Conservation (phyloP, 2,797 vertebrate species). For the Acanthurus tractus region DNA sequence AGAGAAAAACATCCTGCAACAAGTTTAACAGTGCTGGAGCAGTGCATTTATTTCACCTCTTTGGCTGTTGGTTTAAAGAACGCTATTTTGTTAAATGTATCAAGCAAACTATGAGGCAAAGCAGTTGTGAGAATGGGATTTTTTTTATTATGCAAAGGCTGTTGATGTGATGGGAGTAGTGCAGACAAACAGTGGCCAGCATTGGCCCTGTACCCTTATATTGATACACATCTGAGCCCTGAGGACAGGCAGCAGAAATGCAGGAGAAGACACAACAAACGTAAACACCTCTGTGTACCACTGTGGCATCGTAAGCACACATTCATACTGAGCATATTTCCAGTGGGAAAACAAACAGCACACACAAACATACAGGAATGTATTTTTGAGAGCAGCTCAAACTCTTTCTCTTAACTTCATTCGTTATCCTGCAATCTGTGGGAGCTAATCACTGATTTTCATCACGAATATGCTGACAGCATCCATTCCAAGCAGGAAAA, state of each 20-base stretch:
- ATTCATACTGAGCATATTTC: constrained; percentile 39
- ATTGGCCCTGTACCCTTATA: constrained; percentile 50
- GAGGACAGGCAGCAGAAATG: constrained; percentile 58
- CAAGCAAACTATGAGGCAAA: no score
- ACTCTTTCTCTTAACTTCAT: constrained; percentile 6
- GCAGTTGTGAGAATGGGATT: no score
- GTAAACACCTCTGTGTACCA: constrained; percentile 36
- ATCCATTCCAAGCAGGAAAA: constrained; percentile 45
- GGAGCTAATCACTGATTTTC: constrained; percentile 44
- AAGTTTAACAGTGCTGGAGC: neutral
- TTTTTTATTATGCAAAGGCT: neutral
- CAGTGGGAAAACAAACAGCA: constrained; percentile 33
- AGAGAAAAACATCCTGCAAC: constrained; percentile 3
- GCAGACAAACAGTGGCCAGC: constrained; percentile 29
- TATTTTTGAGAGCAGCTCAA: constrained; percentile 27
- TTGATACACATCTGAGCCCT: constrained; percentile 70
- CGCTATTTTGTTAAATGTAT: neutral
- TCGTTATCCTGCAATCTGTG: constrained; percentile 28
- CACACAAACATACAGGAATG: constrained; percentile 34
- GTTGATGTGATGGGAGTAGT: constrained; percentile 24
- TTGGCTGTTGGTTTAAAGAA: neutral
- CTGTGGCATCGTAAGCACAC: constrained; percentile 8
- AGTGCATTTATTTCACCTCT: neutral
- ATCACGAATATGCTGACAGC: constrained; percentile 54
- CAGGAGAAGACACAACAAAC: constrained; percentile 75